Percentiles rank a stretch among this genome's conserved stretches.
Conservation (phyloP, 2,113 vertebrate genomes). For the Chitala chitala region DNA sequence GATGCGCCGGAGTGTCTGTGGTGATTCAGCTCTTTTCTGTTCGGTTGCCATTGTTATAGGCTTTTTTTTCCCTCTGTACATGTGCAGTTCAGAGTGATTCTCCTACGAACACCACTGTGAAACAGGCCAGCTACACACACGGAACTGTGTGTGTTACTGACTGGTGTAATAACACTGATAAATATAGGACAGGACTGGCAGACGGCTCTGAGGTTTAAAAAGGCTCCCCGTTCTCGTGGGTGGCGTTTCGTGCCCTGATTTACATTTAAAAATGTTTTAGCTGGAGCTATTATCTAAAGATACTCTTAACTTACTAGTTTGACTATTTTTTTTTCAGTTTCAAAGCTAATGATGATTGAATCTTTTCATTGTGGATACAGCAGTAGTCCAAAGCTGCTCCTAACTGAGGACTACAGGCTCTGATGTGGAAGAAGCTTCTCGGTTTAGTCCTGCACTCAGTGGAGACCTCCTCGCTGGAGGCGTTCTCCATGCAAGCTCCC, state of each 20-base stretch:
- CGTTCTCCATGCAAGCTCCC: background rate
- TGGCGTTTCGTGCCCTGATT: background rate
- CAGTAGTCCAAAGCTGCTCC: background rate
- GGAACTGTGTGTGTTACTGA: background rate
- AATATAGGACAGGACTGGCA: background rate
- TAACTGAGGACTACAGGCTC: background rate
- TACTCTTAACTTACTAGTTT: no score
- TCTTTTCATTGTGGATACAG: no score
- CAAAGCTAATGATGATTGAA: background rate
- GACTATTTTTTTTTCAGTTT: background rate
- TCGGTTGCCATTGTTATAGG: background rate
- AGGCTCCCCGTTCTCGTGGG: background rate
- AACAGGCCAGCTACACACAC: no score
- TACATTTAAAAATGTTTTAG: background rate
- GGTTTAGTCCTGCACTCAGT: background rate
- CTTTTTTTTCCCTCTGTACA: background rate
- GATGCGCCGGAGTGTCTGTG: background rate
- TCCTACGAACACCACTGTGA: background rate
- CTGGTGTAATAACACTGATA: conserved; percentile 2
- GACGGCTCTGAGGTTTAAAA: background rate
- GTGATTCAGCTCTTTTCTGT: background rate
- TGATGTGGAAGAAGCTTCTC: background rate
- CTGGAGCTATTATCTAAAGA: background rate
- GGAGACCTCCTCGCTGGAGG: no score
- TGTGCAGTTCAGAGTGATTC: background rate